Conservation (phyloP, 2,888 invertebrate species). For the Zaprionus bogoriensis region DNA sequence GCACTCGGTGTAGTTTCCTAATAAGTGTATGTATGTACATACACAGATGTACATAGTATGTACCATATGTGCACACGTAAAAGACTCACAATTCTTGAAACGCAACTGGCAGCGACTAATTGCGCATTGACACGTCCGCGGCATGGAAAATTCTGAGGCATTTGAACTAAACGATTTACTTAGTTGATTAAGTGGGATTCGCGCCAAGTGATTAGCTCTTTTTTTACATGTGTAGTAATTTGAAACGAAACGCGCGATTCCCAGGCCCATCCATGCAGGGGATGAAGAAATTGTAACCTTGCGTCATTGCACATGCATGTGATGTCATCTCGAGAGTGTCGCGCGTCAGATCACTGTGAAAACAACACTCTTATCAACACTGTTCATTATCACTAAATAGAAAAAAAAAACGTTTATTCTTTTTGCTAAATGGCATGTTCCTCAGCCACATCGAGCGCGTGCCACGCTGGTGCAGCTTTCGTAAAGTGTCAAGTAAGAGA, state of each 20-base stretch:
- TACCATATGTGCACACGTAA: background rate
- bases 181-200: constrained; percentile 22
- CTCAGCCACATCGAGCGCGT: constrained; percentile 18
- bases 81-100: no score
- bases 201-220: background rate
- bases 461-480: constrained; percentile 1
- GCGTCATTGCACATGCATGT: constrained; percentile 47
- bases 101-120: constrained; percentile 1
- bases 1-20: background rate
- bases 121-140: constrained; percentile 18
- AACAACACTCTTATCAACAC: constrained; percentile 10
- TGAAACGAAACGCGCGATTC: constrained; percentile 33
- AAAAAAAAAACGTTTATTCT: background rate
- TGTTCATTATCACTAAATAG: background rate
- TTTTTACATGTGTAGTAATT: background rate
- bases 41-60: background rate
- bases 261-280: background rate
- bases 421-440: constrained; percentile 12
- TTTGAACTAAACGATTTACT: constrained; percentile 12
- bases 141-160: constrained; percentile 27
- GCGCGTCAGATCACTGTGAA: constrained; percentile 32
- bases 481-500: constrained; percentile 3
- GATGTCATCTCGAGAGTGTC: constrained; percentile 36
- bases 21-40: background rate
- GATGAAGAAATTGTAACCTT: constrained; percentile 22